Base-by-base conservation (phyloP, 35 echinoderm and acorn worm species). In the Apostichopus japonicus region DNA sequence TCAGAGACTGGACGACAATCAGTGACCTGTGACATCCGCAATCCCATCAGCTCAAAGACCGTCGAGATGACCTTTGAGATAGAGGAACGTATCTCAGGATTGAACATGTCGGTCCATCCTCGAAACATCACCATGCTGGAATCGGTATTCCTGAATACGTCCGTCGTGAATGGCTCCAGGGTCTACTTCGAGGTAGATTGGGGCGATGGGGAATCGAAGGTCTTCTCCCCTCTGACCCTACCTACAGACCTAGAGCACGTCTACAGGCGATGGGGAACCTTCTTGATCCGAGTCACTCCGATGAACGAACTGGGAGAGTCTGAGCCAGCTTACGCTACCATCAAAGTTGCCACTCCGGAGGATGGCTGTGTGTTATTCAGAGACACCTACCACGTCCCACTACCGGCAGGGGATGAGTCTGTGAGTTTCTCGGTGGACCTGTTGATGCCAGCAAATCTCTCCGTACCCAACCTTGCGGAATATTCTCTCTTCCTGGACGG, bases 21-120 rank as follows among this genome's bases (percentile, higher is more conserved):
- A 13, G 51, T 91, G 4, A 0, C 52, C 17, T 91, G 90, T 61
- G 76, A 79, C 22, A 24, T 79, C 19, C 7, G 4, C 17, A 91
- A 91, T n/a, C 90, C 75, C 0, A 19, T 77, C 44, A 78, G 72
- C 71, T 23, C 22, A 16, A 91, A 56, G 33, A 79, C 6, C 10
- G 54, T 91, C 17, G 19, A 55, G 10, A 17, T 77, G 27, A 51
- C 44, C 54, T 22, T 79, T 7, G 72, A 91, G 55, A 7, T 91
- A 4, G 90, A 91, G 76, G 90, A 79, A 53, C 90, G 70, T 15
- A 91, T 91, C 55, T 77, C 77, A 23, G 90, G 90, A 9, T 58
- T 91, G 10, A 78, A 23, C 8, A 21, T 79, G 8, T 19, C 15
- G 0, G 73, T 91, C 3, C 13, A 57, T 27, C 44, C 90, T 7